phyloP scores from a whole-genome alignment of 2,888 invertebrate genomes.

The Chrysolina oricalcia region DNA sequence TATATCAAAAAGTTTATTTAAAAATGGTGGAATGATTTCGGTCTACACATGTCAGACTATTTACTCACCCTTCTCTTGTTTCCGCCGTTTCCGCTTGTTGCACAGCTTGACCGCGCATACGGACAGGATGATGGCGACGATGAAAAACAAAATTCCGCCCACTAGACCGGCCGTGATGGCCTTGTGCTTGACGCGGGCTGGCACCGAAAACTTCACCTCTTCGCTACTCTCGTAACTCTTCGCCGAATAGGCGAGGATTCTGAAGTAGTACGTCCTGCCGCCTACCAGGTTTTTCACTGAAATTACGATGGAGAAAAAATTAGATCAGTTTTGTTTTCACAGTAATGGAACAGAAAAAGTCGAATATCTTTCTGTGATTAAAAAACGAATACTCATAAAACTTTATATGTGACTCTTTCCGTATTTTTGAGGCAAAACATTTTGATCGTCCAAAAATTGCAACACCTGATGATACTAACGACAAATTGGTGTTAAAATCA shows the following conservation, averaged over 20 bases:
- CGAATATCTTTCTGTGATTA: not conserved
- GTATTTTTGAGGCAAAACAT: too few relatives aligned
- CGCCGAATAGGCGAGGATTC: conserved; percentile 90
- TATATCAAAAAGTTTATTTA: too few relatives aligned
- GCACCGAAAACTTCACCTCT: conserved; percentile 90
- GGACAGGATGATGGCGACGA: conserved; percentile 96
- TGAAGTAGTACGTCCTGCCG: conserved; percentile 93
- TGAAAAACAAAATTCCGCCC: conserved; percentile 97
- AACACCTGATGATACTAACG: too few relatives aligned
- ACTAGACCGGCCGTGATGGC: conserved; percentile 97
- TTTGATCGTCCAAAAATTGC: too few relatives aligned
- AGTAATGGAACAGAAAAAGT: too few relatives aligned
- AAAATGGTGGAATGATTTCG: not conserved
- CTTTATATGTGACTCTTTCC: too few relatives aligned
- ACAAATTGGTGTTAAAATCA: too few relatives aligned
- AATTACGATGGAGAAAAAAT: conserved; percentile 57
- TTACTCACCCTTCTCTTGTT: conserved; percentile 94
- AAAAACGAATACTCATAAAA: too few relatives aligned
- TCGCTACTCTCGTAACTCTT: conserved; percentile 91
- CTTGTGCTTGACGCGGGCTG: conserved; percentile 94
- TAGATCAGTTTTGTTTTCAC: too few relatives aligned
- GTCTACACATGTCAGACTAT: not conserved
- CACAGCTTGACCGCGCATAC: conserved; percentile 98
- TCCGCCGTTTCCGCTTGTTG: conserved; percentile 96
- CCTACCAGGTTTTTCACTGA: conserved; percentile 93